phyloP scores from a whole-genome alignment of 2,888 invertebrate genomes.

The Aplocera efformata region DNA sequence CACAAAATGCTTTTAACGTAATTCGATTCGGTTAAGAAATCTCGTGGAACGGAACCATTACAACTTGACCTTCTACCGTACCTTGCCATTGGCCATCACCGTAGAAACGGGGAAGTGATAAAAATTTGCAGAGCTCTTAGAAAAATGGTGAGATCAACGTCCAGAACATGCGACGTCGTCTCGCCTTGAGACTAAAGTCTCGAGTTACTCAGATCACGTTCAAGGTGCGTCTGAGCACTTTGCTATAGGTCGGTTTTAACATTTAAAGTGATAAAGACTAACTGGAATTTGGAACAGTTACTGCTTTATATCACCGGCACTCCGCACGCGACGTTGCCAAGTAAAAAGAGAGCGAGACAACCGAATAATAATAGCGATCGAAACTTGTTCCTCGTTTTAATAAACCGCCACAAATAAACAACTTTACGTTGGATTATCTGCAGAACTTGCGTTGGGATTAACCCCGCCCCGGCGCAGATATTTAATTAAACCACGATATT shows the following conservation, averaged over 20 bases:
- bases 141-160: slow-evolving; percentile 49
- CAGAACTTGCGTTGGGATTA: slow-evolving; percentile 49
- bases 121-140: slow-evolving; percentile 50
- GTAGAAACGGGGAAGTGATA: slow-evolving; percentile 35
- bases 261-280: slow-evolving; percentile 37
- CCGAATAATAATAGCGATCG: slow-evolving; percentile 42
- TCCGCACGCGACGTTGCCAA: slow-evolving; percentile 30
- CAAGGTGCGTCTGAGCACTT: slow-evolving; percentile 64
- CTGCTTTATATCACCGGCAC: slow-evolving; percentile 27
- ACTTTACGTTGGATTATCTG: slow-evolving; percentile 46
- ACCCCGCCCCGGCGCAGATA: slow-evolving; percentile 60
- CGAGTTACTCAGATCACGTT: slow-evolving; percentile 77
- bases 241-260: slow-evolving; percentile 50
- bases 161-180: slow-evolving; percentile 57
- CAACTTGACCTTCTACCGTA: slow-evolving; percentile 46
- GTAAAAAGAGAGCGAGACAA: slow-evolving; percentile 27
- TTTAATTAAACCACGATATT: slow-evolving; percentile 69
- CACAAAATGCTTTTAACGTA: slow-evolving; percentile 75
- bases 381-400: slow-evolving; percentile 45
- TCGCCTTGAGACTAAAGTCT: slow-evolving; percentile 73
- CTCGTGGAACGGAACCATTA: slow-evolving; percentile 62
- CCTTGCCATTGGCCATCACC: slow-evolving; percentile 36
- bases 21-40: slow-evolving; percentile 71
- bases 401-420: slow-evolving; percentile 46
- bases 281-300: slow-evolving; percentile 42